Percentiles rank a stretch among this genome's conserved stretches.
Conservation (phyloP, 1,140 invertebrate genomes). For the Geopemphigus sp. region DNA sequence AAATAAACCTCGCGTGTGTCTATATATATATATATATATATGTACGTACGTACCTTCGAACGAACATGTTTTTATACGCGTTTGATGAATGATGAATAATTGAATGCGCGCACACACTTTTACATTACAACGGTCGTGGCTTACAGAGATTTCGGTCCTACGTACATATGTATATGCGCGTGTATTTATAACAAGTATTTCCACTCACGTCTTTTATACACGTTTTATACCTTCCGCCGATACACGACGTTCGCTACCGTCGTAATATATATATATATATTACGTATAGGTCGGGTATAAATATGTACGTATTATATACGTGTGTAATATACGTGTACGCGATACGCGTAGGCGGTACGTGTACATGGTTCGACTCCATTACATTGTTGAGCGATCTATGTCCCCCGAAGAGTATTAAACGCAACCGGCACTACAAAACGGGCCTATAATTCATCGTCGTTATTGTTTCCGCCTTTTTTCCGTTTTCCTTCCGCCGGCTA, state of each 20-base stretch:
- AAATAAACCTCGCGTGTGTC: too few species aligned
- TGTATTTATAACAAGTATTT: background rate
- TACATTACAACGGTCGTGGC: background rate
- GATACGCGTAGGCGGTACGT: background rate
- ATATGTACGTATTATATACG: background rate
- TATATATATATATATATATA: too few species aligned
- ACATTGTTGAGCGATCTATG: background rate
- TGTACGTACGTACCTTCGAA: too few species aligned
- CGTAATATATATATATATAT: conserved; percentile 5
- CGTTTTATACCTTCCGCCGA: background rate
- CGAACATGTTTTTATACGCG: background rate
- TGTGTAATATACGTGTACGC: too few species aligned
- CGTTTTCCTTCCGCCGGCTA: background rate
- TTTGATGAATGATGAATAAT: conserved; percentile 31
- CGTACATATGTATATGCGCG: too few species aligned
- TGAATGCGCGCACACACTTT: background rate
- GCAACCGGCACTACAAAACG: too few species aligned
- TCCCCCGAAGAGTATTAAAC: too few species aligned
- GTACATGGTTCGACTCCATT: conserved; percentile 19
- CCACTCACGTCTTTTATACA: conserved; percentile 12
- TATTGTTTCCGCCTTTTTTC: background rate
- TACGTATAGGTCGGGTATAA: too few species aligned
- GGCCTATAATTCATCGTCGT: too few species aligned
- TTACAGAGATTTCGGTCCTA: background rate
- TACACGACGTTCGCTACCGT: background rate